These are phyloP conservation scores for Botia kubotai DNA, from an alignment of 2,797 vertebrate genomes.

Conservation along the genomic window DNA sequence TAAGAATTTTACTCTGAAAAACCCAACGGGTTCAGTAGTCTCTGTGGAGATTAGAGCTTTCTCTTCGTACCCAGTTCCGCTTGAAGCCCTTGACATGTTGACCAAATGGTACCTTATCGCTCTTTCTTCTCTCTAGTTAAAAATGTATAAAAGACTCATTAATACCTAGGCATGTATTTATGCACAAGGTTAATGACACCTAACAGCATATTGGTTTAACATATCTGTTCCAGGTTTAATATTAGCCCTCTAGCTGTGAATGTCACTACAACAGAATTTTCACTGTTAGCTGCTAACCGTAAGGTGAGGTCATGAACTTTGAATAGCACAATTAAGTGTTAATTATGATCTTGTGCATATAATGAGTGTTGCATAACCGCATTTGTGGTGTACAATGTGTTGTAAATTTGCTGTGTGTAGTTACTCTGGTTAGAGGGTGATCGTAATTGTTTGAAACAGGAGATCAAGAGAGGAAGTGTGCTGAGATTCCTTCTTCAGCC, in stretches of 20 bases:
- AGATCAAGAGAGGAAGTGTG: conserved; percentile 12
- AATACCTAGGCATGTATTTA: neutral
- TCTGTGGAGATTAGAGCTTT: conserved; percentile 88
- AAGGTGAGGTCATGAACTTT: conserved; percentile 63
- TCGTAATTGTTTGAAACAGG: conserved; percentile 7
- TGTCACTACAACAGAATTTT: conserved; percentile 91
- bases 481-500: conserved; percentile 86
- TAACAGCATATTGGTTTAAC: too few species aligned
- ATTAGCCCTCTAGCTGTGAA: conserved; percentile 85
- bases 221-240: conserved; percentile 77
- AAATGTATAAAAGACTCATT: neutral
- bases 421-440: neutral
- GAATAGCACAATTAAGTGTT: neutral
- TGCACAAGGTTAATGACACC: neutral
- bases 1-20: conserved; percentile 89
- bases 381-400: neutral
- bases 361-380: neutral
- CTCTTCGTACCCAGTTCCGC: conserved; percentile 87
- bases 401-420: neutral
- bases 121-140: neutral
- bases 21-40: conserved; percentile 88
- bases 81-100: conserved; percentile 86
- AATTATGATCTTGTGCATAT: neutral
- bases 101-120: conserved; percentile 85
- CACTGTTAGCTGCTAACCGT: conserved; percentile 75